Conservation (phyloP, 1,140 invertebrate genomes). For the Drosophila fuyamai region DNA sequence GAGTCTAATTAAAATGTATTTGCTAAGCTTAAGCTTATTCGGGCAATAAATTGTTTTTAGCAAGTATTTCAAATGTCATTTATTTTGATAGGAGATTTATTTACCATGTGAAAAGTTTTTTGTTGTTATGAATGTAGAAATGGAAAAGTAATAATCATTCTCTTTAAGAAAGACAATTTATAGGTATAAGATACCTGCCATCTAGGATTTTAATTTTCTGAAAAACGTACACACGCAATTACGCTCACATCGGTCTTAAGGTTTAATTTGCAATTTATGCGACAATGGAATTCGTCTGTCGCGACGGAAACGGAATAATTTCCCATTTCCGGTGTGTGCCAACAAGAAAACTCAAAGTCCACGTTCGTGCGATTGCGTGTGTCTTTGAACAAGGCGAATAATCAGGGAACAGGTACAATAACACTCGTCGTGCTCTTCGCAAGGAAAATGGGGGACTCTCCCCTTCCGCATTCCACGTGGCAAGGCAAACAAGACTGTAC, state of each 20-base stretch:
- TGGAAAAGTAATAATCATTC: neutral
- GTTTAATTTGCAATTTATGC: slow-evolving; percentile 51
- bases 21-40: neutral
- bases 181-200: neutral
- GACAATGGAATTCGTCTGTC: slow-evolving; percentile 42
- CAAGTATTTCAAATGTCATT: neutral
- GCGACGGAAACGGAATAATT: slow-evolving; percentile 47
- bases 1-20: neutral
- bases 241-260: slow-evolving; percentile 12
- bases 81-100: neutral
- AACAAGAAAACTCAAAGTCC: slow-evolving; percentile 24
- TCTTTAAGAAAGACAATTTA: slow-evolving; percentile 22
- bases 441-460: neutral
- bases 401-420: slow-evolving; percentile 46
- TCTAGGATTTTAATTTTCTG: slow-evolving; percentile 33
- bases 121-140: no score
- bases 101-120: no score
- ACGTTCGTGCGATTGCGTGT: slow-evolving; percentile 25
- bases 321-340: slow-evolving; percentile 28
- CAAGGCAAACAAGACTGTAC: slow-evolving; percentile 48
- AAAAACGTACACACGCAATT: slow-evolving; percentile 36
- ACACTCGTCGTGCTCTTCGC: slow-evolving; percentile 17
- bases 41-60: neutral
- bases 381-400: slow-evolving; percentile 41
- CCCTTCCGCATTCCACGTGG: slow-evolving; percentile 17